Percentiles rank a stretch among this genome's conserved stretches.
phyloP scores from a whole-genome alignment of 2,113 vertebrate genomes.

The Rhipidura dahli region DNA sequence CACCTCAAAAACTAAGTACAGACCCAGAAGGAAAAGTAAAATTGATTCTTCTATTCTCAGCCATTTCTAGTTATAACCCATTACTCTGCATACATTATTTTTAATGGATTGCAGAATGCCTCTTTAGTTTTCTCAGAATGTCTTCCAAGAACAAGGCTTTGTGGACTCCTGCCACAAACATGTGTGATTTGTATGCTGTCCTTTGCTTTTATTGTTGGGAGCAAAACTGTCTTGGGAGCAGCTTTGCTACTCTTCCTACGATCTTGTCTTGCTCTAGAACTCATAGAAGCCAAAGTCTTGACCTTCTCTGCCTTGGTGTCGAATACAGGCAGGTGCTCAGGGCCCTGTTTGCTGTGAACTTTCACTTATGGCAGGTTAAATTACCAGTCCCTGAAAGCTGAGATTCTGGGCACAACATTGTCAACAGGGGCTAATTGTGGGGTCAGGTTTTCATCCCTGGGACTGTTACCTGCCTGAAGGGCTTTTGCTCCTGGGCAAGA shows the following conservation, averaged over 20 bases:
- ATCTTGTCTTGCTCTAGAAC: background rate
- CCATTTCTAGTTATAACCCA: background rate
- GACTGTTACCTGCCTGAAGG: background rate
- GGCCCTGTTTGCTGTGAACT: background rate
- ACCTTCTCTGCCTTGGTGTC: background rate
- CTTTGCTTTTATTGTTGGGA: background rate
- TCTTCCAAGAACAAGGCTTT: constrained; percentile 31
- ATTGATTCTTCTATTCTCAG: background rate
- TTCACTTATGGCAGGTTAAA: background rate
- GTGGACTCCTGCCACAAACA: constrained; percentile 15
- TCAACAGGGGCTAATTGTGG: rapidly evolving
- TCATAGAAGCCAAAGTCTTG: background rate
- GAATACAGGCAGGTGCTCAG: background rate
- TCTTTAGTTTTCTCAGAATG: constrained; percentile 18
- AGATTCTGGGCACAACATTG: background rate
- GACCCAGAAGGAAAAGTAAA: background rate
- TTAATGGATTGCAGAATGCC: background rate
- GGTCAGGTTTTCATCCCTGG: background rate
- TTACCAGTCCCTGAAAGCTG: background rate
- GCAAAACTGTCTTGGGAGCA: constrained; percentile 13
- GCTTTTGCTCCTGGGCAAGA: background rate
- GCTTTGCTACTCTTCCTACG: background rate
- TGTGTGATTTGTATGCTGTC: background rate
- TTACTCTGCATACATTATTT: constrained; percentile 19
- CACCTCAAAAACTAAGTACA: background rate